phyloP scores from a whole-genome alignment of 2,113 vertebrate species.

The Miniopterus natalensis region DNA sequence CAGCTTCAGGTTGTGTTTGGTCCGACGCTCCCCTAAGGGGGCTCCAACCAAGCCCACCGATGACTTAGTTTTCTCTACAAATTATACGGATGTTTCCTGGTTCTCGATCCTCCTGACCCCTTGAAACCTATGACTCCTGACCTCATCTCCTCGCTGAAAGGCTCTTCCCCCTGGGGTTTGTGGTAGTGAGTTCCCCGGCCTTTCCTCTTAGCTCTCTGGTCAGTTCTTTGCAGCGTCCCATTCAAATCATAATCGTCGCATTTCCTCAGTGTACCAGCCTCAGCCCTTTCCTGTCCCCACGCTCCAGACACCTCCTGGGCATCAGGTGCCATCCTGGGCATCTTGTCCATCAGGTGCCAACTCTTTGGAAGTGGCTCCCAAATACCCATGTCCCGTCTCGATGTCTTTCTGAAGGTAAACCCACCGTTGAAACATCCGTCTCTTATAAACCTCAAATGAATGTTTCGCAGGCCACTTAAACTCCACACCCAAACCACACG shows the following conservation, averaged over 20 bases:
- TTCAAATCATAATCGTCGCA: neutral
- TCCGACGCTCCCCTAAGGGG: neutral
- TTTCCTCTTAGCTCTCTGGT: neutral
- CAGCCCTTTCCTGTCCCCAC: too few relatives aligned
- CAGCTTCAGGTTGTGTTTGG: neutral
- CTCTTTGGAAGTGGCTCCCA: neutral
- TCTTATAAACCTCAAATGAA: neutral
- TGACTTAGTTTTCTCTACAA: neutral
- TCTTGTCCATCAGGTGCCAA: neutral
- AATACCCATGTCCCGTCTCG: neutral
- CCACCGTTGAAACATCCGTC: neutral
- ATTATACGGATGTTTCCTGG: neutral
- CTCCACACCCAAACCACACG: neutral
- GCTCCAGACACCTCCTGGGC: accelerated
- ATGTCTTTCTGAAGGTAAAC: neutral
- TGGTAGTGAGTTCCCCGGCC: neutral
- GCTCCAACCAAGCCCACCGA: neutral
- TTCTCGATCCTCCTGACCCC: neutral
- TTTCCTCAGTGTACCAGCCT: neutral
- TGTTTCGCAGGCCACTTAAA: neutral
- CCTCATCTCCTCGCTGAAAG: neutral
- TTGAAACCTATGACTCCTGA: neutral
- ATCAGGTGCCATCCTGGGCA: neutral
- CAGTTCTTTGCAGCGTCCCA: neutral
- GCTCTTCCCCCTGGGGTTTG: neutral